A percentile compares a stretch with the other conserved stretches of the same genome.
These are phyloP conservation scores for Polylopha cassiicola DNA, from an alignment of 2,888 invertebrate species.

Conservation along the genomic window DNA sequence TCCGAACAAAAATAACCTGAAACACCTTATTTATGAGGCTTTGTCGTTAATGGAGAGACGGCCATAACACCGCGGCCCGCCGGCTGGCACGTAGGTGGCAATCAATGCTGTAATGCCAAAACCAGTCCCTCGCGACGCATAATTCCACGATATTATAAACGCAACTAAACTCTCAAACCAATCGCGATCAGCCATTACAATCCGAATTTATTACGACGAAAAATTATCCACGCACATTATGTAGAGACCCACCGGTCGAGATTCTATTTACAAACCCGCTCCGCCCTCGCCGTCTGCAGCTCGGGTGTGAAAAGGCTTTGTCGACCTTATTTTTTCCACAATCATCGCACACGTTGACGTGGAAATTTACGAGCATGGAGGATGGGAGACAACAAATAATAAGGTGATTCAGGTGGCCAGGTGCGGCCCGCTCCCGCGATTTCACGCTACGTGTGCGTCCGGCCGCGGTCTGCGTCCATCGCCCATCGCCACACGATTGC, in stretches of 20 bases:
- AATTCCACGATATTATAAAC: constrained; percentile 52
- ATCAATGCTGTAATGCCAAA: constrained; percentile 51
- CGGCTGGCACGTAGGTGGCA: constrained; percentile 52
- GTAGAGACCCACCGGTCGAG: constrained; percentile 41
- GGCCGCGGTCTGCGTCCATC: constrained; percentile 29
- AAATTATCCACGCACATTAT: constrained; percentile 72
- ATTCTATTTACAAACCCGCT: constrained; percentile 33
- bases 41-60: constrained; percentile 42
- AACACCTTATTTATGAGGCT: constrained; percentile 44
- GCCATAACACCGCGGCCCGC: constrained; percentile 45
- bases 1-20: constrained; percentile 44
- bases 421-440: constrained; percentile 67
- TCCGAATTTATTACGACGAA: constrained; percentile 74
- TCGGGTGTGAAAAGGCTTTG: constrained; percentile 69
- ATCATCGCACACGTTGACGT: constrained; percentile 75
- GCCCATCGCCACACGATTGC: constrained; percentile 33
- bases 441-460: constrained; percentile 75
- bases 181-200: constrained; percentile 69
- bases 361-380: constrained; percentile 75
- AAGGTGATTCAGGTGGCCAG: constrained; percentile 62
- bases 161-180: constrained; percentile 60
- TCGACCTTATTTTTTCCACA: constrained; percentile 67
- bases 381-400: constrained; percentile 76
- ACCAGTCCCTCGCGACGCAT: constrained; percentile 46
- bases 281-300: constrained; percentile 57